phyloP scores from a whole-genome alignment of 2,888 invertebrate genomes.

The Trimorus sp. region DNA sequence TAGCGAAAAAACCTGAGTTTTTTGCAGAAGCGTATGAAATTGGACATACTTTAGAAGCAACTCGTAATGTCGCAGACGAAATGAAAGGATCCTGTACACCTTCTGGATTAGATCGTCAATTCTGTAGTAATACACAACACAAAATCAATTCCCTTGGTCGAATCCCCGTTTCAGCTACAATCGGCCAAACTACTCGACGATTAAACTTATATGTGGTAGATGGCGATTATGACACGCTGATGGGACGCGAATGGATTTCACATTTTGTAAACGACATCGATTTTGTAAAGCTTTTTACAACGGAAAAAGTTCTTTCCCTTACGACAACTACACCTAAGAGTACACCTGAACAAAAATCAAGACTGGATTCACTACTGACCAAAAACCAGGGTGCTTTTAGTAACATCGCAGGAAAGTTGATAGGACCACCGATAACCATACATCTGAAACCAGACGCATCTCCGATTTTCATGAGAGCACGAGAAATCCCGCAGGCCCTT shows the following conservation, averaged over 20 bases:
- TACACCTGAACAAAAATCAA: neutral
- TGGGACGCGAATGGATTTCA: slow-evolving; percentile 39
- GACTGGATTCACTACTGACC: neutral
- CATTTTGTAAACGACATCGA: slow-evolving; percentile 23
- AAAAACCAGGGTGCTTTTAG: neutral
- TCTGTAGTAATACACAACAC: slow-evolving; percentile 49
- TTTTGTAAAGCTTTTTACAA: neutral
- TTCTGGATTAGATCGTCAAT: slow-evolving; percentile 21
- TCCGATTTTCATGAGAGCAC: slow-evolving; percentile 14
- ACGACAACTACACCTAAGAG: neutral
- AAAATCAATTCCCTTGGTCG: slow-evolving; percentile 32
- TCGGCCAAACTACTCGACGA: slow-evolving; percentile 24
- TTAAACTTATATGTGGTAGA: slow-evolving; percentile 36
- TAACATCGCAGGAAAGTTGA: slow-evolving; percentile 25
- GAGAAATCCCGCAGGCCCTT: slow-evolving; percentile 25
- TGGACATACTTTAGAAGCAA: slow-evolving; percentile 37
- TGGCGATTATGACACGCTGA: slow-evolving; percentile 29
- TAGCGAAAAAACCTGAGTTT: slow-evolving; percentile 38
- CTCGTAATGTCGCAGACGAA: slow-evolving; percentile 9
- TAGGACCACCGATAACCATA: slow-evolving; percentile 15
- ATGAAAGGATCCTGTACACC: neutral
- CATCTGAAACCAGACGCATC: slow-evolving; percentile 27
- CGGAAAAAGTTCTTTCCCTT: neutral
- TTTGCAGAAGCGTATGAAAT: neutral
- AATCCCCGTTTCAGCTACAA: slow-evolving; percentile 12